Base-by-base conservation (phyloP, 2,113 vertebrate genomes). In the Hirundichthys speculiger region DNA sequence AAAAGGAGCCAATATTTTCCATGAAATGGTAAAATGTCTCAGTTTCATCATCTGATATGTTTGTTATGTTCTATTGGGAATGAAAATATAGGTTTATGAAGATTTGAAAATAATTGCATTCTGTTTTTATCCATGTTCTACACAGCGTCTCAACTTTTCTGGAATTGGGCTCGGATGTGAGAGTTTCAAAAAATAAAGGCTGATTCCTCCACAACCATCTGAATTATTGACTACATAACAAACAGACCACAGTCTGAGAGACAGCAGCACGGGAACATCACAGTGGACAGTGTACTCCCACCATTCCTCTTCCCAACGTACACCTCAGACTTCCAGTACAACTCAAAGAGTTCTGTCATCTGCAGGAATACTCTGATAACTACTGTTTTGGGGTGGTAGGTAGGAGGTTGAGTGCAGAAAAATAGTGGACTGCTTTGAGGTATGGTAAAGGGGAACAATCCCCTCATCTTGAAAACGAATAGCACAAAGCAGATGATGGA, bases 341-440 rank as follows among this genome's bases (percentile, higher is more conserved):
- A 45, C 43, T 41, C 40, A 41, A n/a, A n/a, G 40, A 41, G 40
- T 41, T 15, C 40, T 45, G 43, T 45, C 43, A 45, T 45, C 43
- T 45, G 43, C 5, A 45, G 43, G 18, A 45, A 45, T 19, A 45
- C 43, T 45, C 18, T 45, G 43, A 45, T 19, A n/a, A 19, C 43
- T 19, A 8, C 43, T 2, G n/a, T 5, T 19, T n/a, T 45, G 43
- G 15, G 18, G 43, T 11, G n/a, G n/a, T 45, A n/a, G n/a, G 18
- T 19, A 45, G 7, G 43, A 45, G 43, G 11, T 10, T 11, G 18
- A 45, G 43, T 45, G 11, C 18, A 45, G 11, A 19, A 10, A 19
- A 9, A 45, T 9, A 10, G 42, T 10, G 15, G 16, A n/a, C n/a
- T 10, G 42, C 42, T n/a, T 9, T 8, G 27, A 4, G 27, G 8